Base-by-base conservation (phyloP, 2,888 invertebrate species). In the Spisula subtruncata region DNA sequence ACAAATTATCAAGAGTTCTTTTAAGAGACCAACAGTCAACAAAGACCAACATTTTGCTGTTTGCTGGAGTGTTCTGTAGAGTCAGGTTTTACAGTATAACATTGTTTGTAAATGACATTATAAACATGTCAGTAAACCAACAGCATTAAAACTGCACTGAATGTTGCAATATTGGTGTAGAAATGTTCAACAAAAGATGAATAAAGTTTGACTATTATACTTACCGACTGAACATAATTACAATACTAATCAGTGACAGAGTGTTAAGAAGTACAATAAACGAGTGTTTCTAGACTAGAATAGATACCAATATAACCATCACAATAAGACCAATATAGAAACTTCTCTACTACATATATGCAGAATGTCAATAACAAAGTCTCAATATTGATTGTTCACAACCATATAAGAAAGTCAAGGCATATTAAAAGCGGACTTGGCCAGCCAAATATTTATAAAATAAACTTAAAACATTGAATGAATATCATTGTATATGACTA, bases 351-450 rank as follows among this genome's bases (percentile, higher is more conserved):
- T 41, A 41, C 41, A 41, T 41, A 8, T 41, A 8, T 41, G n/a
- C n/a, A n/a, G n/a, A n/a, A 41, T 41, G 16, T 75, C 32, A 35
- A 75, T 35, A 75, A 75, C 18, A 32, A 75, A 75, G 29, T 35
- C 0, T 32, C 75, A 35, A 66, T 6, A 25, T 25, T 66, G 60
- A 35, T 75, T 35, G 29, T 75, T 84, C 84, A 84, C 84, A 84
- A 84, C 84, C 84, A 75, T 71, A 14, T 84, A 18, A 51, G 48
- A 48, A 46, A 75, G 66, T 75, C 48, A 84, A 84, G 84, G 84
- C 84, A 84, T 75, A 35, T 35, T 48, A 81, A 81, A 46, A 81
- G 48, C 81, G 8, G 51, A 81, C 48, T 75, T 75, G 75, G 75
- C 75, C 75, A 75, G 75, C 75, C 75, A 75, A 75, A 75, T 75